Base-by-base conservation (phyloP, 2,888 invertebrate genomes). In the Drosophila neonasuta region DNA sequence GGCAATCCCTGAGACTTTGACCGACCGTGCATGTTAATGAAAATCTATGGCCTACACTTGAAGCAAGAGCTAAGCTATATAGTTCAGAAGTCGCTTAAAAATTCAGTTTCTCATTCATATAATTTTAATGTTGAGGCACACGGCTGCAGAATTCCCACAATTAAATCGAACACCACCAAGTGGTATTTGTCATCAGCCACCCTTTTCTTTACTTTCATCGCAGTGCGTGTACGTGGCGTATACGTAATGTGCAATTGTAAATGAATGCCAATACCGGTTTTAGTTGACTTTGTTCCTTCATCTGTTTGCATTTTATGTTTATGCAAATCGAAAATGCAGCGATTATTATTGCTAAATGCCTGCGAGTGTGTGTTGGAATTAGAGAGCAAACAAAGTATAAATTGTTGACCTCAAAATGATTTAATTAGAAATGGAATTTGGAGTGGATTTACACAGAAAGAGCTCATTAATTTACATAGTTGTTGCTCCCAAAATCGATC, bases 81-180 rank as follows among this genome's bases (percentile, higher is more conserved):
- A 75, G 51, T 41, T 50, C 34, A 4, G 50, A 24, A 30, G 8
- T 49, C 15, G 59, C 49, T 72, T 61, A 59, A 44, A 73, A 68
- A 74, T 77, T 81, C 80, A 71, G 68, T 55, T 77, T 68, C 55
- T 63, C 56, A 66, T 45, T 59, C 67, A 70, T 57, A 54, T 62
- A 67, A 56, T 60, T 73, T 51, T 49, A 70, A 60, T 68, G 68
- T 59, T 56, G 49, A 46, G 50, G 62, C 49, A 65, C 7, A 32
- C 63, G 54, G 58, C 68, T 72, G 71, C 52, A 24, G 63, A 80
- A 61, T 89, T 88, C 88, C 78, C 88, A 88, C 88, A 87, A 88
- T 88, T 88, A 86, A 79, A 67, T 61, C 13, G 49, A 51, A 72
- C 55, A 44, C 63, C 51, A 46, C 51, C 51, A 52, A 64, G 9